A percentile compares a stretch with the other conserved stretches of the same genome.
Conservation (phyloP, 1,140 invertebrate species). For the Drosophila obscura region DNA sequence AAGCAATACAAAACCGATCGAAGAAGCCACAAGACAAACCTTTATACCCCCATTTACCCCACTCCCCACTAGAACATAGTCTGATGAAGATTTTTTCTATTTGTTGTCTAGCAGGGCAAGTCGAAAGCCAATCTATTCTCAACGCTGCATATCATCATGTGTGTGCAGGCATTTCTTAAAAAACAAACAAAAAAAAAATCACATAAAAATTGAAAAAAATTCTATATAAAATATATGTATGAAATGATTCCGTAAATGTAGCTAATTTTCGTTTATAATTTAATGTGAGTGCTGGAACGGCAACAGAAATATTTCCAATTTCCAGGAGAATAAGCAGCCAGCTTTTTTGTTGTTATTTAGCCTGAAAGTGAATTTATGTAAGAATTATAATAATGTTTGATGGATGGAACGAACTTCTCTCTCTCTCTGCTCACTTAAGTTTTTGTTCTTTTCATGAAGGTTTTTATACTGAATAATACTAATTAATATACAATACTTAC, state of each 20-base stretch:
- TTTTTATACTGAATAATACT: constrained; percentile 72
- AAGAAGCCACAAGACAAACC: constrained; percentile 68
- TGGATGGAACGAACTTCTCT: constrained; percentile 15
- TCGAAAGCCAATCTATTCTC: constrained; percentile 61
- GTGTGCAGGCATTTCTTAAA: constrained; percentile 65
- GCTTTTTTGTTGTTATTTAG: constrained; percentile 62
- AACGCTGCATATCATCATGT: constrained; percentile 69
- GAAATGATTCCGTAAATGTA: constrained; percentile 65
- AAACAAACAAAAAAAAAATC: constrained; percentile 27
- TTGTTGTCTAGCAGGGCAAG: constrained; percentile 41
- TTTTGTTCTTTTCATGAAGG: constrained; percentile 50
- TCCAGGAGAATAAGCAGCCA: constrained; percentile 31
- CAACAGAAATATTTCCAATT: constrained; percentile 34
- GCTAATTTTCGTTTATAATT: constrained; percentile 42
- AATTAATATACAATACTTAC: constrained; percentile 50
- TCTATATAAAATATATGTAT: constrained; percentile 24
- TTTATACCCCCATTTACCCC: too few species aligned
- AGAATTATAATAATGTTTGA: constrained; percentile 31
- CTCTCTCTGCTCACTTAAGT: constrained; percentile 11
- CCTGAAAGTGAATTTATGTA: constrained; percentile 60
- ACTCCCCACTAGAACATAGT: constrained; percentile 38
- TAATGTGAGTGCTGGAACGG: constrained; percentile 37
- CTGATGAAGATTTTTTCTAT: constrained; percentile 38
- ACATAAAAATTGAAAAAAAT: constrained; percentile 39
- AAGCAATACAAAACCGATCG: constrained; percentile 50